phyloP scores from a whole-genome alignment of 1,140 invertebrate genomes.

The Temnothorax longispinosus region DNA sequence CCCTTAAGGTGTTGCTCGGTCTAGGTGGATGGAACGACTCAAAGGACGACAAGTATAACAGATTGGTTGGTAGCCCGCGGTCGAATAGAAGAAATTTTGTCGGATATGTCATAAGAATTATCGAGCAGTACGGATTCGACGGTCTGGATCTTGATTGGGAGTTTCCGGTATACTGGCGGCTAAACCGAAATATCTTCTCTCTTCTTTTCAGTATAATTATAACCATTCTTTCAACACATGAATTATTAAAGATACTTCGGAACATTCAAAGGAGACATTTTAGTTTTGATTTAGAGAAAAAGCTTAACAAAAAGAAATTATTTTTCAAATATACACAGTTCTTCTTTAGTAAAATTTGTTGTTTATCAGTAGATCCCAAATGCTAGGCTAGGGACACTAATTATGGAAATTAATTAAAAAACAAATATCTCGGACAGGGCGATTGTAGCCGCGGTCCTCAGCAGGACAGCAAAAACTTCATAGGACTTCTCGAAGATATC shows the following conservation, averaged over 20 bases:
- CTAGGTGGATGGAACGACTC: slow-evolving; percentile 96
- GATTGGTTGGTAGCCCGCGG: slow-evolving; percentile 88
- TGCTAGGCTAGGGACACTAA: not conserved
- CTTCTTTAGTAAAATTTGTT: not conserved
- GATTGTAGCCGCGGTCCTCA: slow-evolving; percentile 92
- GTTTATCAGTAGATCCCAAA: not conserved
- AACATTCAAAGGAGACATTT: not conserved
- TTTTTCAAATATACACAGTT: not conserved
- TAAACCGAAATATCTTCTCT: slow-evolving; percentile 69
- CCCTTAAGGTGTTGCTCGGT: slow-evolving; percentile 90
- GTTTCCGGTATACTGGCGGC: slow-evolving; percentile 96
- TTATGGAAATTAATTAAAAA: not conserved
- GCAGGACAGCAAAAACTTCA: slow-evolving; percentile 91
- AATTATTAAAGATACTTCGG: not conserved
- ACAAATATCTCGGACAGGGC: slow-evolving; percentile 82
- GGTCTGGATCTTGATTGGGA: slow-evolving; percentile 96
- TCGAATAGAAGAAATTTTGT: slow-evolving; percentile 89
- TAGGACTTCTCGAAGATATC: slow-evolving; percentile 92
- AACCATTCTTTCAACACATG: not conserved
- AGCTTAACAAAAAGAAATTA: not conserved
- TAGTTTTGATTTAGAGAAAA: not conserved
- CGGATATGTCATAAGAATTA: slow-evolving; percentile 88
- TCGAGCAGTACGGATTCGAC: slow-evolving; percentile 91
- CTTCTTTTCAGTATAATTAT: not conserved
- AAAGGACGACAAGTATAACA: slow-evolving; percentile 93